Conservation (phyloP, 2,888 invertebrate species). For the Phortica magna region DNA sequence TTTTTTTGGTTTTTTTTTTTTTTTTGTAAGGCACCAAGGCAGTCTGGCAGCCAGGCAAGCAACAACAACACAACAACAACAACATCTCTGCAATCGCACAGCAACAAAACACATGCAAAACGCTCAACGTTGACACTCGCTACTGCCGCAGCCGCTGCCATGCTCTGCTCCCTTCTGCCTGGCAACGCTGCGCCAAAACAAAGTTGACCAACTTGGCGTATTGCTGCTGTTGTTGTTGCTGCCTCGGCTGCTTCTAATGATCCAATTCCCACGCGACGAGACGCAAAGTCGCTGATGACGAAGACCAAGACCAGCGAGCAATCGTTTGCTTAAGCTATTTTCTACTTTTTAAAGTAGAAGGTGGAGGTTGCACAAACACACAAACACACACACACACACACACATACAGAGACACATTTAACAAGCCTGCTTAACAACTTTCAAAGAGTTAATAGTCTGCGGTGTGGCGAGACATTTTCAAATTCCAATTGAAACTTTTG, state of each 20-base stretch:
- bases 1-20: slow-evolving; percentile 19
- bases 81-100: neutral
- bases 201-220: slow-evolving; percentile 62
- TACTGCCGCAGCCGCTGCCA: neutral
- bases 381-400: neutral
- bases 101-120: slow-evolving; percentile 69
- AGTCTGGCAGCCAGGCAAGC: slow-evolving; percentile 32
- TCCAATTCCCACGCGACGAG: slow-evolving; percentile 76
- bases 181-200: neutral
- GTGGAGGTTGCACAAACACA: slow-evolving; percentile 59
- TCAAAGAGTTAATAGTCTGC: slow-evolving; percentile 73
- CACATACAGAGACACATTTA: slow-evolving; percentile 11
- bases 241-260: slow-evolving; percentile 74
- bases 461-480: slow-evolving; percentile 69
- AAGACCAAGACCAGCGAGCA: slow-evolving; percentile 42
- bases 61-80: slow-evolving; percentile 39
- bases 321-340: slow-evolving; percentile 31
- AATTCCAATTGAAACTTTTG: slow-evolving; percentile 46
- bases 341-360: slow-evolving; percentile 63
- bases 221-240: neutral
- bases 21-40: neutral
- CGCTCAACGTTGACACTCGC: slow-evolving; percentile 39
- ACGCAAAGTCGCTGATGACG: slow-evolving; percentile 60
- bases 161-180: neutral
- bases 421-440: slow-evolving; percentile 71